phyloP scores from a whole-genome alignment of 2,797 vertebrate species.

The Smutsia temminckii region DNA sequence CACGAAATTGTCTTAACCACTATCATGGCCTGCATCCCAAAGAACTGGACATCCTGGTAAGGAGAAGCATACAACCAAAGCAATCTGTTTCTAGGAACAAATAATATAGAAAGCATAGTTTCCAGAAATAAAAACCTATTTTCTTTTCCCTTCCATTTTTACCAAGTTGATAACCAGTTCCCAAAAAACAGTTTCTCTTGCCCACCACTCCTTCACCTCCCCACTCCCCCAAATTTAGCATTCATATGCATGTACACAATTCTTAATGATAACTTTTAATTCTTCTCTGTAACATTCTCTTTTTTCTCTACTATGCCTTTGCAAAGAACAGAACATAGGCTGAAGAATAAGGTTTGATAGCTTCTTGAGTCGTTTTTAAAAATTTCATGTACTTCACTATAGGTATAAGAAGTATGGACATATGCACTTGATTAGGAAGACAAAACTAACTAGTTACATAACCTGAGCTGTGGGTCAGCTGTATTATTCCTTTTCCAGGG shows the following conservation, averaged over 20 bases:
- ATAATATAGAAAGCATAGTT: conserved; percentile 72
- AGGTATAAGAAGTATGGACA: not conserved
- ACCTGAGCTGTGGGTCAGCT: not conserved
- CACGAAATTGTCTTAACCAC: conserved; percentile 32
- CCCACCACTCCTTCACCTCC: not conserved
- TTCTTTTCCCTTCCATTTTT: conserved; percentile 53
- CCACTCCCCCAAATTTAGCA: not conserved
- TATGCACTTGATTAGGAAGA: not conserved
- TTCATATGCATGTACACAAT: not conserved
- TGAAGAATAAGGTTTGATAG: not conserved
- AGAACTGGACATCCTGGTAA: not conserved
- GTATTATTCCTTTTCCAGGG: not conserved
- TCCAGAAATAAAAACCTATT: conserved; percentile 65
- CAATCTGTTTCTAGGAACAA: not conserved
- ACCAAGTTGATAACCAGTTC: conserved; percentile 18
- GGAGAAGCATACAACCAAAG: not conserved
- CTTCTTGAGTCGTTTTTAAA: not conserved
- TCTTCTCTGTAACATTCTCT: not conserved
- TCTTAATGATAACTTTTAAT: not conserved
- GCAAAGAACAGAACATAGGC: not conserved
- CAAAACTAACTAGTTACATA: conserved; percentile 1
- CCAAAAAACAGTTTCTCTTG: not conserved
- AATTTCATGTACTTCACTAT: not conserved
- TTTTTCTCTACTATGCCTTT: not conserved
- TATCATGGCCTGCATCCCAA: not conserved